Percentiles rank a stretch among this genome's conserved stretches.
These are phyloP conservation scores for Campopleginae sp. DNA, from an alignment of 2,888 invertebrate genomes.

Conservation along the genomic window DNA sequence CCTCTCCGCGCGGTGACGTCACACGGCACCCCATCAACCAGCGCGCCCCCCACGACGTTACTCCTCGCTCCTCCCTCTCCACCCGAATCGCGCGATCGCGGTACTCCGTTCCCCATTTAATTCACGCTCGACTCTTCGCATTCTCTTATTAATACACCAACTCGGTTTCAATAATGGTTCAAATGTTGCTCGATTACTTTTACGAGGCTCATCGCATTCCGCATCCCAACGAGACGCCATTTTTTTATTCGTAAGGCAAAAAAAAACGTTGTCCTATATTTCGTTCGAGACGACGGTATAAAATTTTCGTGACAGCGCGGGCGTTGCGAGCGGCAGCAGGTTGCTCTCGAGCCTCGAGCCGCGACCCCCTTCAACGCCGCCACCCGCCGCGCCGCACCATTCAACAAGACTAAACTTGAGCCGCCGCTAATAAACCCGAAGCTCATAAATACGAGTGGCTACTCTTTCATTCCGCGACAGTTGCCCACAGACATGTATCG, in stretches of 20 bases:
- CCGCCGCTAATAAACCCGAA: conserved; percentile 80
- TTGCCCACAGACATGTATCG: conserved; percentile 15
- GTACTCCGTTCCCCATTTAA: no score
- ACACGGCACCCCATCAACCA: conserved; percentile 49
- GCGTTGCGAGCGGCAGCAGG: conserved; percentile 25
- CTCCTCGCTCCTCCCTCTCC: not conserved
- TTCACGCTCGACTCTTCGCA: no score
- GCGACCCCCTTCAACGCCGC: not conserved
- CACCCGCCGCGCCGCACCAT: not conserved
- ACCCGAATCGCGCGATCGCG: no score
- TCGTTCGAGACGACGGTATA: no score
- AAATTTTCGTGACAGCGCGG: conserved; percentile 23
- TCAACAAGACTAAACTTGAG: conserved; percentile 76
- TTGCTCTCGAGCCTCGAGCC: not conserved
- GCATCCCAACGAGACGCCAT: no score
- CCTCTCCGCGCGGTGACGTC: conserved; percentile 43
- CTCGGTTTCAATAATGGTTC: no score
- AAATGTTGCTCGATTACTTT: no score
- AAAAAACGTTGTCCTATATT: not conserved
- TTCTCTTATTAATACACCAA: no score
- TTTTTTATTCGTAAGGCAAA: no score
- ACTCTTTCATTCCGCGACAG: conserved; percentile 71
- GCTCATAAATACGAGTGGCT: conserved; percentile 78
- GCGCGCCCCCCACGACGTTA: not conserved
- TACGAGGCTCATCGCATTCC: no score